phyloP scores from a whole-genome alignment of 2,797 vertebrate species.

The Sardinella longiceps region DNA sequence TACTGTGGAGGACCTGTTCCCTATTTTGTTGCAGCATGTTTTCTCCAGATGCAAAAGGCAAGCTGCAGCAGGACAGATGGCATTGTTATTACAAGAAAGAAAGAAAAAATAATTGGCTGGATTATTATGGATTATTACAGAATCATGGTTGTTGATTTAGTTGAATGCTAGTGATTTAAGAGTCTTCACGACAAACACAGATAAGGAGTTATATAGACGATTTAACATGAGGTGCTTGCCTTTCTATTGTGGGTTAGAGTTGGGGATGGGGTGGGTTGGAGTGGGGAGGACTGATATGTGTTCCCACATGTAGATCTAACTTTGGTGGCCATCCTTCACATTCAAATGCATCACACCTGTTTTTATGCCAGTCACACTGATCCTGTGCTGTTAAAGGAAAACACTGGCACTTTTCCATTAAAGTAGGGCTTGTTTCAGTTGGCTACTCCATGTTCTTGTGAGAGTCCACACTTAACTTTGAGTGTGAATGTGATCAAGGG shows the following conservation, averaged over 20 bases:
- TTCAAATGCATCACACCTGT: constrained; percentile 20
- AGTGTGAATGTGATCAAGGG: background rate
- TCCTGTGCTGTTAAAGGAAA: background rate
- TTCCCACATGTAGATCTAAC: constrained; percentile 26
- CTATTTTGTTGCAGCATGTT: background rate
- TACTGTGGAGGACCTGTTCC: too few relatives aligned
- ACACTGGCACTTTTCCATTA: background rate
- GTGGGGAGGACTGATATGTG: background rate
- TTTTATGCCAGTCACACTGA: background rate
- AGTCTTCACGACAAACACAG: background rate
- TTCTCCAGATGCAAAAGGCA: background rate
- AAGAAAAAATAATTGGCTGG: background rate
- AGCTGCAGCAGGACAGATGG: background rate
- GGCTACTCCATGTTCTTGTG: background rate
- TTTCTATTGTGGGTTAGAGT: background rate
- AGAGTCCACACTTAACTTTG: background rate
- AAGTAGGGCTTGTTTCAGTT: background rate
- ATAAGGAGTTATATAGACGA: background rate
- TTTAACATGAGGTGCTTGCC: background rate
- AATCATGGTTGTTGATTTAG: background rate
- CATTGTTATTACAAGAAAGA: background rate
- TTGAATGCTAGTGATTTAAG: background rate
- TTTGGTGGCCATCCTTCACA: background rate
- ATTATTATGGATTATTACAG: background rate
- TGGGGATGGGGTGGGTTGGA: background rate